These are phyloP conservation scores for Oedothorax gibbosus DNA, from an alignment of 1,140 invertebrate genomes.

Conservation along the genomic window DNA sequence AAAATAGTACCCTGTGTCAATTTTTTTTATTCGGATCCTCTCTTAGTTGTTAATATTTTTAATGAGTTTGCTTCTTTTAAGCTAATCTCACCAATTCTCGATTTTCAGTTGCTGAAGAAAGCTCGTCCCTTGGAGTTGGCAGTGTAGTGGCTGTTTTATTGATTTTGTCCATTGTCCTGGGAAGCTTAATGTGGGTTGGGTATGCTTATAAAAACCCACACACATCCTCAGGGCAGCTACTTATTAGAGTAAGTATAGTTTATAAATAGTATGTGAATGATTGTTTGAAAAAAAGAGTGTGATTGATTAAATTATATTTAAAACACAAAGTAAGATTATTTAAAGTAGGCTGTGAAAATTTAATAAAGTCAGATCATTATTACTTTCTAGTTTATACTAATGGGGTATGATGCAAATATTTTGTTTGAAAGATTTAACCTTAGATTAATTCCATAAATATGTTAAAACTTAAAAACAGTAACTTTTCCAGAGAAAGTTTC, in stretches of 20 bases:
- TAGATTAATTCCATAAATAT: no score
- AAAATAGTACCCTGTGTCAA: no score
- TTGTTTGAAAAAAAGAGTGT: no score
- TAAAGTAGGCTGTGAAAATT: no score
- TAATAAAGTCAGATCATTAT: no score
- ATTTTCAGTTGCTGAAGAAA: slow-evolving; percentile 44
- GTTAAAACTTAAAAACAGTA: no score
- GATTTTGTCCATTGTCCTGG: slow-evolving; percentile 62
- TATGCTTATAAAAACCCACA: slow-evolving; percentile 98
- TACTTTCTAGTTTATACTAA: no score
- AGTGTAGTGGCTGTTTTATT: slow-evolving; percentile 62
- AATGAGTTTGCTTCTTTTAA: not conserved
- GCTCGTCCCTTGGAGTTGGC: slow-evolving; percentile 59
- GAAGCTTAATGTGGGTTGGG: slow-evolving; percentile 67
- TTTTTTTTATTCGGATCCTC: not conserved
- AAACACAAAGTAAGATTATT: no score
- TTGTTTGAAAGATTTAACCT: no score
- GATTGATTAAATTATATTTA: no score
- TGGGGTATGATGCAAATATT: no score
- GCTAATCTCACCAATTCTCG: not conserved
- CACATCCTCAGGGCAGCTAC: slow-evolving; percentile 91
- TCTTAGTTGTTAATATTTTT: not conserved
- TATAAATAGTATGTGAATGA: not conserved
- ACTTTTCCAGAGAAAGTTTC: no score
- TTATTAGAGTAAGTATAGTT: slow-evolving; percentile 85